These are phyloP conservation scores for Gymnorhina tibicen DNA, from an alignment of 2,113 vertebrate genomes.

Conservation along the genomic window DNA sequence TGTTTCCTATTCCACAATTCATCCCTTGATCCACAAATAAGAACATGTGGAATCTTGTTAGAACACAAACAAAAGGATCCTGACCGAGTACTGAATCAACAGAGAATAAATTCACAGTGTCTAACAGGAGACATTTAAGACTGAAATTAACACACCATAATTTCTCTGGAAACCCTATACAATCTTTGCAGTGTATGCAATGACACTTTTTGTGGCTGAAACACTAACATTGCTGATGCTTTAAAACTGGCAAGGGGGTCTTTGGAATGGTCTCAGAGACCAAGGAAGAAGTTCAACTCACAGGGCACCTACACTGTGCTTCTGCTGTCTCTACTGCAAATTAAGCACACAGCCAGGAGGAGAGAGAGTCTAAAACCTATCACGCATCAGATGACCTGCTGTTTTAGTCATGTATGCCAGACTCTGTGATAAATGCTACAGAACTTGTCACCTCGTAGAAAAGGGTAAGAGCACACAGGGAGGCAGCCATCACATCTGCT, in stretches of 20 bases:
- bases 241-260: background rate
- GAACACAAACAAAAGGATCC: background rate
- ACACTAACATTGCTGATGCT: background rate
- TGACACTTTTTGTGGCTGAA: background rate
- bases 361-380: background rate
- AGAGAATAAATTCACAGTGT: background rate
- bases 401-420: background rate
- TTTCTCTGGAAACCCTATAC: background rate
- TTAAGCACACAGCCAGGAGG: background rate
- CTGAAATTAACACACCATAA: background rate
- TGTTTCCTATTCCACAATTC: background rate
- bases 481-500: background rate
- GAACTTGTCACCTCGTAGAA: background rate
- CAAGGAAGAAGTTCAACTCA: background rate
- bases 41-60: background rate
- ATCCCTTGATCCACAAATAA: background rate
- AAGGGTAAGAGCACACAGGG: background rate
- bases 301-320: background rate
- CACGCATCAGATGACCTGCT: accelerated
- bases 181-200: background rate
- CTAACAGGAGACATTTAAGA: background rate
- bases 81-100: background rate
- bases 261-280: background rate
- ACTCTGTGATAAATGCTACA: background rate
- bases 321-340: background rate